Base-by-base conservation (phyloP, 2,113 vertebrate species). In the Hystrix brachyura region DNA sequence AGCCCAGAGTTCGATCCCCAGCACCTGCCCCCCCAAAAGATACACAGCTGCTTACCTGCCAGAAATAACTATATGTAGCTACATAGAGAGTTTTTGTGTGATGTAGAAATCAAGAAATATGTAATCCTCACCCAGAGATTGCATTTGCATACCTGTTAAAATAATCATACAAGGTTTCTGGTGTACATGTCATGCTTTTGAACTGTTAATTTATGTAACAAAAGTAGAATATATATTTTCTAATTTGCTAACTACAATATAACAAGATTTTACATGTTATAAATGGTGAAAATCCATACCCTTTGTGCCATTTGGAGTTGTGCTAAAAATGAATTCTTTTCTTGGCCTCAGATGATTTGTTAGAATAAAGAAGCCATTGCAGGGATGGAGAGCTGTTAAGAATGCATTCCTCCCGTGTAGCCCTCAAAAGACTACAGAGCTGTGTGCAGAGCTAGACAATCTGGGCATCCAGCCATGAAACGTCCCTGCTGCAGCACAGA, bases 391-490 rank as follows among this genome's bases (percentile, higher is more conserved):
- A 95, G 96, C 94, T 98, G 95, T 98, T 98, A 98, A 97, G 98
- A 98, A 98, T 59, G 94, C 96, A 84, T 98, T 98, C 98, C 97
- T 98, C 98, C 98, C 97, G 91, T 93, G 94, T 38, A 98, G 98
- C 96, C 97, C 97, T 98, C 97, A 95, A 94, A 98, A 98, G 98
- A 95, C 99, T 98, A 95, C 89, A 98, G 98, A 97, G 98, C 98
- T 97, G 98, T 97, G 98, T 96, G 98, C 97, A 98, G 97, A 98
- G 98, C 98, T 94, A 98, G 97, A 98, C 98, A 99, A 98, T 98
- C 99, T 98, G 99, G 99, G 99, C 99, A 98, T 62, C 80, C 98
- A 98, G 99, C 99, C 99, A 99, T 97, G 98, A 99, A 99, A 98
- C 99, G 98, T 98, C 99, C 98, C 98, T 95, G 98, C 99, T 98